These are phyloP conservation scores for Setophaga kirtlandii DNA, from an alignment of 2,113 vertebrate genomes.

Conservation along the genomic window DNA sequence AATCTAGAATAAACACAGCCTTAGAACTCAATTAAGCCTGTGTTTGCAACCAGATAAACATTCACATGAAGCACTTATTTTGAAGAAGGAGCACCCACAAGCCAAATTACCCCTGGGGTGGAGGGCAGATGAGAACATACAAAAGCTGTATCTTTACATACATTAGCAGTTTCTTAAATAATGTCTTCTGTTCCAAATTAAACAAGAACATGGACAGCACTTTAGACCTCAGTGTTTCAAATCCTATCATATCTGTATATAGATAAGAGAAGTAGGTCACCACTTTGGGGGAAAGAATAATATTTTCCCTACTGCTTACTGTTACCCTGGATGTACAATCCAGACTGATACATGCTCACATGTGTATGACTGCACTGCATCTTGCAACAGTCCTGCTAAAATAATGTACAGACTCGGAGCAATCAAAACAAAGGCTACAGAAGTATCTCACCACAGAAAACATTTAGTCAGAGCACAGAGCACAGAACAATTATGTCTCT, in stretches of 20 bases:
- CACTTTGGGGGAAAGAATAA: fast-evolving
- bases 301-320: neutral
- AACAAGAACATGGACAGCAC: neutral
- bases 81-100: neutral
- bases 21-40: neutral
- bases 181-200: neutral
- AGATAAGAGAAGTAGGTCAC: neutral
- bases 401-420: neutral
- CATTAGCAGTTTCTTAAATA: neutral
- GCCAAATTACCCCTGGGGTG: neutral
- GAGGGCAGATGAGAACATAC: neutral
- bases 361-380: neutral
- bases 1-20: neutral
- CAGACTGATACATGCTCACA: neutral
- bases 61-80: neutral
- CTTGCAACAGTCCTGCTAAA: neutral
- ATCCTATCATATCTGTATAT: neutral
- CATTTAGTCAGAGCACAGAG: neutral
- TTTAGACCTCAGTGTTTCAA: neutral
- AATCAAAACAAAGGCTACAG: neutral
- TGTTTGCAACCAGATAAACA: neutral
- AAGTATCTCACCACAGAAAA: neutral
- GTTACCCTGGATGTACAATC: neutral
- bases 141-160: neutral
- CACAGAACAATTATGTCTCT: neutral